phyloP scores from a whole-genome alignment of 2,888 invertebrate genomes.

The Euzophera pinguis region DNA sequence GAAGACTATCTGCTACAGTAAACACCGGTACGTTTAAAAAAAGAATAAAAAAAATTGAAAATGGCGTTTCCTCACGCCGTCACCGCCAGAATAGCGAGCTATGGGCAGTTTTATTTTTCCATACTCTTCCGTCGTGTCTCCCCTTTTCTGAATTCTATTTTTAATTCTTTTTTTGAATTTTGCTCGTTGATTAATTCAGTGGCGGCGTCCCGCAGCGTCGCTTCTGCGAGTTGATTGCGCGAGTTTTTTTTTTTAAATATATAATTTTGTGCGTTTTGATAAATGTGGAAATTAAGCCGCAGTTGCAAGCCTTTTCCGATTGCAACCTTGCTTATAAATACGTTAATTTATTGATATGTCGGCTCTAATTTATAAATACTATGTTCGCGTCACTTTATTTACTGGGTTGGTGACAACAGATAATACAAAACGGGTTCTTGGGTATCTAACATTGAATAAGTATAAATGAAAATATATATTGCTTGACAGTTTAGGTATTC shows the following conservation, averaged over 20 bases:
- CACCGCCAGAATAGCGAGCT: constrained; percentile 67
- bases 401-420: background rate
- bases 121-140: constrained; percentile 56
- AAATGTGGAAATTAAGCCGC: constrained; percentile 16
- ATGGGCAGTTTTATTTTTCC: constrained; percentile 59
- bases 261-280: constrained; percentile 18
- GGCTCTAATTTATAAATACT: constrained; percentile 6
- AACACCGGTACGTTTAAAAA: constrained; percentile 34
- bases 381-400: constrained; percentile 1
- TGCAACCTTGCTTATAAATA: constrained; percentile 1
- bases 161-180: constrained; percentile 43
- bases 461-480: no score
- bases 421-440: background rate
- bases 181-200: constrained; percentile 68
- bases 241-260: constrained; percentile 32
- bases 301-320: background rate
- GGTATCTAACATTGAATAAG: background rate
- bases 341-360: constrained; percentile 3
- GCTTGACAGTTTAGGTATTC: no score
- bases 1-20: constrained; percentile 10
- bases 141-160: constrained; percentile 49
- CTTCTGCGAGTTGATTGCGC: constrained; percentile 64
- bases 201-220: constrained; percentile 61
- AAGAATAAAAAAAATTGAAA: constrained; percentile 54
- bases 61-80: constrained; percentile 68